A percentile compares a stretch with the other conserved stretches of the same genome.
Evolutionary conservation across 92 coral and sea anemone genomes (phyloP).

Genomic region (Galaxea fascicularis): DNA sequence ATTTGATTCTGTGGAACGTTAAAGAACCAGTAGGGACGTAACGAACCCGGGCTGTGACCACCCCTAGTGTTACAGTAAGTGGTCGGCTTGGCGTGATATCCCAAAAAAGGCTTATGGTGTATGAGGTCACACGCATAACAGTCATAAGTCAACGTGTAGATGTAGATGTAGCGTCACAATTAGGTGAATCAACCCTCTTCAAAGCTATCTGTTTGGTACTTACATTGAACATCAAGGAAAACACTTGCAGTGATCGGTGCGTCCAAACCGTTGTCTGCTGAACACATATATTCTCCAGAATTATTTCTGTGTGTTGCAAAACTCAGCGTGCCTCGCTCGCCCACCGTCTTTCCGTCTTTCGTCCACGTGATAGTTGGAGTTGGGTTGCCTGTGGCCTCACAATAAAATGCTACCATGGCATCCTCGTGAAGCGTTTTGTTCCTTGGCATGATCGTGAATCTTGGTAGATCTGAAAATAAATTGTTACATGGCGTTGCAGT

Average conservation of each 20-base stretch:
- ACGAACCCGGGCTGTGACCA: too few relatives aligned
- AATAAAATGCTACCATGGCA: neutral
- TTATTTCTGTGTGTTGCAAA: neutral
- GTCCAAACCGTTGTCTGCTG: neutral
- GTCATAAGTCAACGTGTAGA: too few relatives aligned
- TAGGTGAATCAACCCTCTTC: too few relatives aligned
- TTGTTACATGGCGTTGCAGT: too few relatives aligned
- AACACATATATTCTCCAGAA: neutral
- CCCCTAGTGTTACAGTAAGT: too few relatives aligned
- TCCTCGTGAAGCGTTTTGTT: neutral
- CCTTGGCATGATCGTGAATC: neutral
- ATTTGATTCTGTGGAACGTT: too few relatives aligned
- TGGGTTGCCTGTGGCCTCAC: constrained; percentile 8
- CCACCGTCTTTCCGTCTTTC: neutral
- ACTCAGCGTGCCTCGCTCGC: neutral
- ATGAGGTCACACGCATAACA: too few relatives aligned
- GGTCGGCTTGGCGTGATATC: too few relatives aligned
- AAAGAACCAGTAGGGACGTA: too few relatives aligned
- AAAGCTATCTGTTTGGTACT: neutral
- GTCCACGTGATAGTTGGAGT: neutral
- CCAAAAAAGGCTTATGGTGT: too few relatives aligned
- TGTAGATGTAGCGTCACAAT: neutral
- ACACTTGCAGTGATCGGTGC: neutral
- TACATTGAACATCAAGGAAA: constrained; percentile 19
- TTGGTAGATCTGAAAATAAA: neutral